A percentile compares a stretch with the other conserved stretches of the same genome.
phyloP scores from a whole-genome alignment of 2,113 vertebrate genomes.

The Loxodonta africana region DNA sequence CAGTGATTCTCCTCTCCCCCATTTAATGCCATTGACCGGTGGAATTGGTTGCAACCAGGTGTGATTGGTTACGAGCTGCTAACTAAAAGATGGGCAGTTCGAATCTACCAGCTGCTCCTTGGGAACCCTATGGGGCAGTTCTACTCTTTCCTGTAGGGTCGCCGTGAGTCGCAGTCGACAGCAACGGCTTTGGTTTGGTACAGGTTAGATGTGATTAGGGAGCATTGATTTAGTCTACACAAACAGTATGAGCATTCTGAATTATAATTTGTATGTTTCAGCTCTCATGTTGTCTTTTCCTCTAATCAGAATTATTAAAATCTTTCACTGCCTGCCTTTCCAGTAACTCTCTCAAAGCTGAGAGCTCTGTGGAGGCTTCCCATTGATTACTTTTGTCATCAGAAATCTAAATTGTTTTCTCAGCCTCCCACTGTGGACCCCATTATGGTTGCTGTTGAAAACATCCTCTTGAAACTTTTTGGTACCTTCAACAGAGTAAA shows the following conservation, averaged over 20 bases:
- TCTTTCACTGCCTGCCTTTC: neutral
- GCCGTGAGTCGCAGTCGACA: too few relatives aligned
- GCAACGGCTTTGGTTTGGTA: too few relatives aligned
- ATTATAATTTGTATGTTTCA: neutral
- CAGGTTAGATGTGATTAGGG: too few relatives aligned
- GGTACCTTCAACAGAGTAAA: neutral
- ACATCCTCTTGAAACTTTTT: slow-evolving; percentile 14
- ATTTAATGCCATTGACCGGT: neutral
- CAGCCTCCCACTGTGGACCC: neutral
- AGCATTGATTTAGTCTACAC: neutral
- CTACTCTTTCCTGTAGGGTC: too few relatives aligned
- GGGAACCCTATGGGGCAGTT: too few relatives aligned
- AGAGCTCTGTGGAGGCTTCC: neutral
- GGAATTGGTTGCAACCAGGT: neutral
- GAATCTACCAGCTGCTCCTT: too few relatives aligned
- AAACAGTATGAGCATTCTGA: neutral
- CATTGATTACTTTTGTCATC: slow-evolving; percentile 15
- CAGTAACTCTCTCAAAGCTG: neutral
- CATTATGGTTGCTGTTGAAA: neutral
- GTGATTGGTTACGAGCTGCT: too few relatives aligned
- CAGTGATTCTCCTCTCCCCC: neutral
- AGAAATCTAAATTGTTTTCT: neutral
- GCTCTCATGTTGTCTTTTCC: neutral
- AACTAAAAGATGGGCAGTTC: too few relatives aligned
- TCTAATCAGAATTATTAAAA: neutral